These are phyloP conservation scores for Nemoura dubitans DNA, from an alignment of 2,888 invertebrate species.

Conservation along the genomic window DNA sequence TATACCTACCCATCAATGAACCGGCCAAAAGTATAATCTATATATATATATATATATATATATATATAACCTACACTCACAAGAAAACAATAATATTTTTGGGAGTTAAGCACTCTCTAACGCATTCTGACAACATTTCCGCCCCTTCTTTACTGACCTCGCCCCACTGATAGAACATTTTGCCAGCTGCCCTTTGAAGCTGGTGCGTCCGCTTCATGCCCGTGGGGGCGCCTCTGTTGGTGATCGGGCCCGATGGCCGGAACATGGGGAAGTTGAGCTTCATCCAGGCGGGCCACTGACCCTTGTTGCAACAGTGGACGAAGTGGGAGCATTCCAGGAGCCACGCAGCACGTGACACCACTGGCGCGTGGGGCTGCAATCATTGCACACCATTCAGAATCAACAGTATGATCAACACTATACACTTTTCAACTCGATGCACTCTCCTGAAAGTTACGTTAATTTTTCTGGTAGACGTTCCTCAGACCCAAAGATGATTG, in stretches of 20 bases:
- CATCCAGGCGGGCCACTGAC: conserved; percentile 99
- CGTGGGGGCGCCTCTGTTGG: conserved; percentile 62
- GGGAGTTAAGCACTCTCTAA: no score
- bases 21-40: no score
- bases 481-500: no score
- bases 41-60: no score
- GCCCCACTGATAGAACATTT: conserved; percentile 97
- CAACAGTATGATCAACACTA: no score
- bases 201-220: conserved; percentile 73
- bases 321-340: conserved; percentile 95
- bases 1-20: no score
- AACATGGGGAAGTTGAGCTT: conserved; percentile 83
- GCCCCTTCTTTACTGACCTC: conserved; percentile 75
- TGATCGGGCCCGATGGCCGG: conserved; percentile 73
- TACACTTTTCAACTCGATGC: no score
- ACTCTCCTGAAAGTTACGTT: no score
- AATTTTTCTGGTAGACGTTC: no score
- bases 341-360: conserved; percentile 90
- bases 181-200: conserved; percentile 90
- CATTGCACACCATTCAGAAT: conserved; percentile 38
- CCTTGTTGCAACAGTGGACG: conserved; percentile 97
- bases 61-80: no score
- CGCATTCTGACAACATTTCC: no score
- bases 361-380: conserved; percentile 88
- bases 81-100: no score